Conservation (phyloP, 2,888 invertebrate genomes). For the Tipula confusa region DNA sequence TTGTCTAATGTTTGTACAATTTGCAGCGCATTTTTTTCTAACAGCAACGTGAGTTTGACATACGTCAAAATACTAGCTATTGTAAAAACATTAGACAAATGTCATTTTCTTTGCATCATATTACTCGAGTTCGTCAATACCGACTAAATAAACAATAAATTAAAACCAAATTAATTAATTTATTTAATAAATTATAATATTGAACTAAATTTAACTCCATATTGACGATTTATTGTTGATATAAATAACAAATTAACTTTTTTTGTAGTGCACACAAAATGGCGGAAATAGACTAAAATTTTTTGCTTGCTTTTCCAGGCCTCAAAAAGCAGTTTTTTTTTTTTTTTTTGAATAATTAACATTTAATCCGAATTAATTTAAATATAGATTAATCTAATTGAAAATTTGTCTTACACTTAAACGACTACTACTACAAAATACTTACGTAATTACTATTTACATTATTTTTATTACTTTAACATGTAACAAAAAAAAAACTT, state of each 20-base stretch:
- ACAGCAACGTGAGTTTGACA: constrained; percentile 33
- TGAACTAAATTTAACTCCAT: background rate
- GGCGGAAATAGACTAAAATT: background rate
- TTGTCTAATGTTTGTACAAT: background rate
- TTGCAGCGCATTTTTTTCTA: background rate
- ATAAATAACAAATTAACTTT: background rate
- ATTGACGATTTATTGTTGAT: background rate
- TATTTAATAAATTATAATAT: background rate
- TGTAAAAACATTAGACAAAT: constrained; percentile 29
- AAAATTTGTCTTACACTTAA: background rate
- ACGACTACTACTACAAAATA: background rate
- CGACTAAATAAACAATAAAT: background rate
- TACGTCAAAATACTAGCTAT: constrained; percentile 33
- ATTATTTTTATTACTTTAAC: background rate
- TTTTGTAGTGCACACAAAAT: background rate
- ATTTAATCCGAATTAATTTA: background rate
- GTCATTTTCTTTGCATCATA: background rate
- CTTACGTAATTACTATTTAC: background rate
- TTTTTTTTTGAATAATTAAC: background rate
- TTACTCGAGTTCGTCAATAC: background rate
- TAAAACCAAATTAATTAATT: background rate
- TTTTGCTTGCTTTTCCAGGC: background rate
- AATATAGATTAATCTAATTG: background rate
- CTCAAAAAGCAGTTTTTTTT: background rate
- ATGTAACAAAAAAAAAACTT: background rate